Conservation (phyloP, 2,888 invertebrate species). For the Cephonodes hylas region DNA sequence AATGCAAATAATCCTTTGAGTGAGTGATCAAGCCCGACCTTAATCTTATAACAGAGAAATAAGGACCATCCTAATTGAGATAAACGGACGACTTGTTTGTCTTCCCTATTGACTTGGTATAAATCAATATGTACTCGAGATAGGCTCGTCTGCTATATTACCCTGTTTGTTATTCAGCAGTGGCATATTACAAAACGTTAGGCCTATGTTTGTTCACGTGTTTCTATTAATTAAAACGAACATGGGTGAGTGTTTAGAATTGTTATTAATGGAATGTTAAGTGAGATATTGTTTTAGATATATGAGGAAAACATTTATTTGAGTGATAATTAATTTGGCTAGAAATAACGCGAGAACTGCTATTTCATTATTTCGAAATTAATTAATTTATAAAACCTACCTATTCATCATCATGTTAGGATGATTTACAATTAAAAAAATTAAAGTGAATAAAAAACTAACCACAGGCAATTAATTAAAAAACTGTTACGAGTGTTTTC, state of each 20-base stretch:
- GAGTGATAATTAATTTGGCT: too few species aligned
- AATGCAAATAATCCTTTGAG: too few species aligned
- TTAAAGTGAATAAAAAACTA: too few species aligned
- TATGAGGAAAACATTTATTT: too few species aligned
- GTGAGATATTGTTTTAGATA: background rate
- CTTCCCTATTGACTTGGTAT: background rate
- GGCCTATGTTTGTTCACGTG: background rate
- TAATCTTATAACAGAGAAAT: background rate
- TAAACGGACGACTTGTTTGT: background rate
- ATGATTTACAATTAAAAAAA: too few species aligned
- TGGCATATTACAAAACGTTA: background rate
- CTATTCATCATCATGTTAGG: too few species aligned
- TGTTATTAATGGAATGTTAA: background rate
- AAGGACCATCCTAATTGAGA: background rate
- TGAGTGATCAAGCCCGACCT: too few species aligned
- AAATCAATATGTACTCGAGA: background rate
- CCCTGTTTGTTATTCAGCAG: background rate
- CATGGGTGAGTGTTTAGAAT: background rate
- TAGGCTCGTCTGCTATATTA: background rate
- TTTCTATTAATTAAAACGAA: background rate
- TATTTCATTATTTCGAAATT: too few species aligned
- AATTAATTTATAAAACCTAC: too few species aligned
- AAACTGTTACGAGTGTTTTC: too few species aligned
- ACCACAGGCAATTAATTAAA: too few species aligned
- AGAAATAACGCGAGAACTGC: too few species aligned